Base-by-base conservation (phyloP, 2,888 invertebrate species). In the Hyppa rectilinea region DNA sequence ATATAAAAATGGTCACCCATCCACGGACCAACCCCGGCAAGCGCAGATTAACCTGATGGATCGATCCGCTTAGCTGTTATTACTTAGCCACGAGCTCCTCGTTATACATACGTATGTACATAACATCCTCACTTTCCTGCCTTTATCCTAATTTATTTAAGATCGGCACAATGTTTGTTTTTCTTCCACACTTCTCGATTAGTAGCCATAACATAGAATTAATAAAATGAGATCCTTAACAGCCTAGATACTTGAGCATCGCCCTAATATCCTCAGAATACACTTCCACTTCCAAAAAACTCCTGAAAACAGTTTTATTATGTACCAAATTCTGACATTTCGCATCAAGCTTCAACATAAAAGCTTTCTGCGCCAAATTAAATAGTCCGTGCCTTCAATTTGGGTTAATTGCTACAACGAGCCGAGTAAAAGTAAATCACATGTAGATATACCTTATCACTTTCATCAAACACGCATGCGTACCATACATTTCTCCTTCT, bases 381-480 rank as follows among this genome's bases (percentile, higher is more conserved):
- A 83, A 76, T 78, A 75, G 75, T 71, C 65, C 72, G 79, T 75
- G 77, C 65, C 67, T 81, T 76, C 63, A 75, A 86, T 81, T 78
- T 72, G 75, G 85, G 87, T 85, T 88, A 87, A 87, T 84, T 82
- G 84, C 74, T n/a, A 67, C 71, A 75, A 82, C 73, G 70, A 73
- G 73, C 47, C 36, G 45, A 72, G 88, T 88, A 87, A 89, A 89
- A 89, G 89, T 86, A 85, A 86, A 85, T 84, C 84, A 83, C 84
- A 70, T 81, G 80, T 83, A 84, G 74, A 83, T 85, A 84, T 85
- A 82, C 58, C 75, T 87, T 89, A 90, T 89, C 89, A 86, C 89
- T 91, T 90, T 90, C 88, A 88, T 90, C 88, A 75, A 63, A 81
- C 81, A 83, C 81, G 85, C 64, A 75, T 81, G 77, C 81, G 75